phyloP scores from a whole-genome alignment of 1,140 invertebrate species.

The Gryon sp. region DNA sequence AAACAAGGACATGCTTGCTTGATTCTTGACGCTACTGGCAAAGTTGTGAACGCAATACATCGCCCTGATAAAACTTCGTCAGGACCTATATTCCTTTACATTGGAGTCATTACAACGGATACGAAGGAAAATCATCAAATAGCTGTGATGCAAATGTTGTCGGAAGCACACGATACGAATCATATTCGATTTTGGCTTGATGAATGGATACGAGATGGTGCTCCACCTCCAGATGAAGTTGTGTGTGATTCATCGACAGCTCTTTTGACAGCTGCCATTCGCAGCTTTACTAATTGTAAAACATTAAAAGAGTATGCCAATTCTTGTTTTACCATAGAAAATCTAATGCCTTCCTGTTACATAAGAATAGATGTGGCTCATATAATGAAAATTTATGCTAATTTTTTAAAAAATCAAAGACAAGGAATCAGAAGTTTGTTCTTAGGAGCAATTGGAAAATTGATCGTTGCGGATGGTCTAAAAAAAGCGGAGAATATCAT shows the following conservation, averaged over 20 bases:
- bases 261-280: neutral
- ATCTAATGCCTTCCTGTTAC: neutral
- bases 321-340: neutral
- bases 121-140: too few species aligned
- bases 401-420: constrained; percentile 2
- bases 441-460: constrained; percentile 2
- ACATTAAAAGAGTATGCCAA: neutral
- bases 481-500: neutral
- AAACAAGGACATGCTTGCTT: neutral
- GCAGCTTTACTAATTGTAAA: neutral
- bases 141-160: neutral
- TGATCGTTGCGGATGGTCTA: neutral
- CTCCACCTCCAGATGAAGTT: neutral
- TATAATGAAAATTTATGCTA: constrained; percentile 4
- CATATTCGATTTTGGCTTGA: neutral
- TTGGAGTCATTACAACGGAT: too few species aligned
- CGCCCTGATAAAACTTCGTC: neutral
- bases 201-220: neutral
- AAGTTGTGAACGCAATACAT: too few species aligned
- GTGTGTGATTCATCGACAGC: constrained; percentile 2
- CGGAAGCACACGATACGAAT: neutral
- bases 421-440: constrained; percentile 2
- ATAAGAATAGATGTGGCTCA: constrained; percentile 12
- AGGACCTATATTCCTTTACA: too few species aligned
- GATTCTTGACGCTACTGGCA: neutral